Conservation (phyloP, 2,888 invertebrate species). For the Aphelenchoides bicaudatus region DNA sequence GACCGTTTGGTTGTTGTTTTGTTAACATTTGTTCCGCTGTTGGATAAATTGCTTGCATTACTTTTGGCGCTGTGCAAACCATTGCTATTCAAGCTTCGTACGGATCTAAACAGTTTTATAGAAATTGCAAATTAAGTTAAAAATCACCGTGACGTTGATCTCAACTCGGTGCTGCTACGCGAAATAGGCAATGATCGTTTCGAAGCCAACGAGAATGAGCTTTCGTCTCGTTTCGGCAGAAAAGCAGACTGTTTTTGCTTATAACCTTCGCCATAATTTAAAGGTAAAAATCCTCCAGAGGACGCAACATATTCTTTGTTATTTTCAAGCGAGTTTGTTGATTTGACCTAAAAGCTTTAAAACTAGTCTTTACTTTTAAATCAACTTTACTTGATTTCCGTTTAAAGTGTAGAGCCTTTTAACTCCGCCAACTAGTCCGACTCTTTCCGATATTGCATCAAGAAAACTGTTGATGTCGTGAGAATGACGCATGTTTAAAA, state of each 20-base stretch:
- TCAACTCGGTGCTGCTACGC: constrained; percentile 6
- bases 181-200: constrained; percentile 5
- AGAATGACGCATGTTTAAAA: constrained; percentile 27
- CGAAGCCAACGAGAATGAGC: constrained; percentile 21
- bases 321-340: too few relatives aligned
- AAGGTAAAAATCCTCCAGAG: constrained; percentile 35
- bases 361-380: too few relatives aligned
- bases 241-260: constrained; percentile 10
- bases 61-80: too few relatives aligned
- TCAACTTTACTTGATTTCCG: constrained; percentile 33
- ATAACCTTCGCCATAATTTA: constrained; percentile 30
- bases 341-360: too few relatives aligned
- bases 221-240: constrained; percentile 14
- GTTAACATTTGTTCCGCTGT: too few relatives aligned
- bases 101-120: too few relatives aligned
- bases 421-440: constrained; percentile 40
- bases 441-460: constrained; percentile 36
- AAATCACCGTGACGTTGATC: constrained; percentile 1
- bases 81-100: too few relatives aligned
- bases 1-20: not conserved
- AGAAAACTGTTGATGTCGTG: constrained; percentile 39
- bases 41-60: too few relatives aligned
- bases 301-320: constrained; percentile 41
- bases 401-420: constrained; percentile 39
- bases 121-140: not conserved